Conservation (phyloP, 2,797 vertebrate genomes). For the Phrynocephalus guinanensis region DNA sequence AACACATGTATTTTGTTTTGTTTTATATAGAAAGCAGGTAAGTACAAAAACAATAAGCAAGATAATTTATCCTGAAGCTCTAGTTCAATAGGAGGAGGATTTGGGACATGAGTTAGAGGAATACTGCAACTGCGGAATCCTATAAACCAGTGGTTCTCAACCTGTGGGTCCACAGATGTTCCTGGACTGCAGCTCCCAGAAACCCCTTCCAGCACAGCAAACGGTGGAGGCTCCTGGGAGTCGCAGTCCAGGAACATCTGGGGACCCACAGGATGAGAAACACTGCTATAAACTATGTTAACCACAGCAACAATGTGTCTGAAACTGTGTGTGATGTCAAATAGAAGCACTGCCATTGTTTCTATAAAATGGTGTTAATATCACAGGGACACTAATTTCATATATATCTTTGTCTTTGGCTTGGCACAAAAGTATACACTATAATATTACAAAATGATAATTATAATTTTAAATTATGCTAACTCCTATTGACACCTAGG, state of each 20-base stretch:
- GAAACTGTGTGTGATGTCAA: not conserved
- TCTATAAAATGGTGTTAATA: not conserved
- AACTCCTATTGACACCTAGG: constrained; percentile 44
- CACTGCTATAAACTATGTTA: not conserved
- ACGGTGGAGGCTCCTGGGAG: too few species aligned
- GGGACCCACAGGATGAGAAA: not conserved
- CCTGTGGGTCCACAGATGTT: too few species aligned
- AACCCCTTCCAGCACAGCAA: too few species aligned
- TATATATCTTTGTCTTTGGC: not conserved
- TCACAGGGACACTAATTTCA: not conserved
- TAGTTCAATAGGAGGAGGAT: constrained; percentile 5
- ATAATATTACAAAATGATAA: too few species aligned
- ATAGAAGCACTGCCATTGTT: not conserved
- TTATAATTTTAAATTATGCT: constrained; percentile 5
- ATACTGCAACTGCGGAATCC: too few species aligned
- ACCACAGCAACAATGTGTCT: not conserved
- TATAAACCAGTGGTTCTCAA: too few species aligned
- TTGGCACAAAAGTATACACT: too few species aligned
- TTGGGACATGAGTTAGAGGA: not conserved
- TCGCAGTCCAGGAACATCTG: too few species aligned
- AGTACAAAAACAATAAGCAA: not conserved
- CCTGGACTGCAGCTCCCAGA: too few species aligned
- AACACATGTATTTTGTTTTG: too few species aligned
- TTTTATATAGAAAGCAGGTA: too few species aligned
- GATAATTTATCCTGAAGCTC: not conserved